phyloP scores from a whole-genome alignment of 2,888 invertebrate species.

The Liodrosophila aerea region DNA sequence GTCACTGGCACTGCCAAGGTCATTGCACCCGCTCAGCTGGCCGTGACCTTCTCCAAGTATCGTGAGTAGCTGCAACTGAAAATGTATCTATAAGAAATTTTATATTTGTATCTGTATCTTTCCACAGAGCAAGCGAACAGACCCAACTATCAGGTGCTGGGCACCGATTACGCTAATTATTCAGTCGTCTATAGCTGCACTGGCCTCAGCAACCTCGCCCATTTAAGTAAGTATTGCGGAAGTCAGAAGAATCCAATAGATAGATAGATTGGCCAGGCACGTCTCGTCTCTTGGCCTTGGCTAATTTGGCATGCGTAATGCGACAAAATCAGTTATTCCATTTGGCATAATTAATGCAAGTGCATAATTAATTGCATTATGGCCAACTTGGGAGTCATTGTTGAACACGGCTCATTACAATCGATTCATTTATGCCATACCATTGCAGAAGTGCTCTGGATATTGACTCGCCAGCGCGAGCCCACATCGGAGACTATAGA shows the following conservation, averaged over 20 bases:
- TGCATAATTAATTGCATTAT: conserved; percentile 50
- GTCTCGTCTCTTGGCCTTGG: conserved; percentile 24
- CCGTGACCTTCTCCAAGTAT: conserved; percentile 67
- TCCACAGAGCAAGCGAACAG: conserved; percentile 35
- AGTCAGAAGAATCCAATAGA: conserved; percentile 22
- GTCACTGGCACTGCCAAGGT: conserved; percentile 73
- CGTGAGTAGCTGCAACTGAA: conserved; percentile 50
- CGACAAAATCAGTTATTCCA: conserved; percentile 58
- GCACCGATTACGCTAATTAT: conserved; percentile 86
- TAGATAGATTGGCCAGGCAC: background rate
- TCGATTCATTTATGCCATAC: conserved; percentile 10
- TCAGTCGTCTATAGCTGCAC: conserved; percentile 86
- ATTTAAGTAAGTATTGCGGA: conserved; percentile 76
- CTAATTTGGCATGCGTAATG: conserved; percentile 60
- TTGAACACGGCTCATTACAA: too few species aligned
- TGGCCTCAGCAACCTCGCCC: conserved; percentile 62
- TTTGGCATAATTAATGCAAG: conserved; percentile 57
- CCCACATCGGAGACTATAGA: conserved; percentile 57
- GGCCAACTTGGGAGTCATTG: conserved; percentile 31
- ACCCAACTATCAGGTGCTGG: conserved; percentile 84
- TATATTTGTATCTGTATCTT: background rate
- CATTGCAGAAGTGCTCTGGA: conserved; percentile 70
- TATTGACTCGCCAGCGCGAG: conserved; percentile 75
- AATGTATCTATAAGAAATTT: too few species aligned
- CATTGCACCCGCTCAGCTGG: conserved; percentile 71